A percentile compares a stretch with the other conserved stretches of the same genome.
These are phyloP conservation scores for Microdon myrmicae DNA, from an alignment of 2,888 invertebrate species.

Conservation along the genomic window DNA sequence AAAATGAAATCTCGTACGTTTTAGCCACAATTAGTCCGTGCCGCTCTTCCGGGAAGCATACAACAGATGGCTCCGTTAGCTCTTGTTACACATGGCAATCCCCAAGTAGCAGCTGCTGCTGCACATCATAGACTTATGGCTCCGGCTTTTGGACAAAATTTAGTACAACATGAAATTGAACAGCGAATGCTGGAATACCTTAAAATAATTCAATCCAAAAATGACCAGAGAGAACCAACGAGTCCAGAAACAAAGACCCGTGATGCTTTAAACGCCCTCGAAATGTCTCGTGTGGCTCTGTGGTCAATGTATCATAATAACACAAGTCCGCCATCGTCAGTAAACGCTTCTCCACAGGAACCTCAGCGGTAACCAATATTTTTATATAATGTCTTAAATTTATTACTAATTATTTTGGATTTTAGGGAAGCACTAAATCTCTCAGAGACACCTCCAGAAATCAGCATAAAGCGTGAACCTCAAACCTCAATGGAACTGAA, in stretches of 20 bases:
- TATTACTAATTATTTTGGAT: no score
- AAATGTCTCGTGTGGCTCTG: constrained; percentile 81
- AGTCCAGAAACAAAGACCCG: constrained; percentile 67
- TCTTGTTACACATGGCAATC: constrained; percentile 72
- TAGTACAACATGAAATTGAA: constrained; percentile 78
- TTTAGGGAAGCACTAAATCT: constrained; percentile 84
- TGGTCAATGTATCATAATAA: constrained; percentile 86
- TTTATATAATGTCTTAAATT: no score
- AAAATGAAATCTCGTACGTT: constrained; percentile 4
- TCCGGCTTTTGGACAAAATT: constrained; percentile 69
- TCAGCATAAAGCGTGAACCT: constrained; percentile 69
- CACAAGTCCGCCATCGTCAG: constrained; percentile 68
- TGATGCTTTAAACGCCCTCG: constrained; percentile 74
- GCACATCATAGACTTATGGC: constrained; percentile 65
- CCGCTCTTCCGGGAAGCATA: constrained; percentile 70
- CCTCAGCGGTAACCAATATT: constrained; percentile 64
- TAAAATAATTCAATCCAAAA: constrained; percentile 73
- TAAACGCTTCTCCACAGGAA: constrained; percentile 67
- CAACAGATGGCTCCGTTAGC: constrained; percentile 82
- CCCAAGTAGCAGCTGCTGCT: constrained; percentile 70
- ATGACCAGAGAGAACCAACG: constrained; percentile 62
- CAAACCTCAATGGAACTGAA: constrained; percentile 54
- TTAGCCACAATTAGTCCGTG: constrained; percentile 68
- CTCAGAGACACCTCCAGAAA: constrained; percentile 72
- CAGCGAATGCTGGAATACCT: constrained; percentile 83